Evolutionary conservation across 2,888 invertebrate species (phyloP), one percentile per base, ranked within the genome.

Genomic region (Agrochola litura): DNA sequence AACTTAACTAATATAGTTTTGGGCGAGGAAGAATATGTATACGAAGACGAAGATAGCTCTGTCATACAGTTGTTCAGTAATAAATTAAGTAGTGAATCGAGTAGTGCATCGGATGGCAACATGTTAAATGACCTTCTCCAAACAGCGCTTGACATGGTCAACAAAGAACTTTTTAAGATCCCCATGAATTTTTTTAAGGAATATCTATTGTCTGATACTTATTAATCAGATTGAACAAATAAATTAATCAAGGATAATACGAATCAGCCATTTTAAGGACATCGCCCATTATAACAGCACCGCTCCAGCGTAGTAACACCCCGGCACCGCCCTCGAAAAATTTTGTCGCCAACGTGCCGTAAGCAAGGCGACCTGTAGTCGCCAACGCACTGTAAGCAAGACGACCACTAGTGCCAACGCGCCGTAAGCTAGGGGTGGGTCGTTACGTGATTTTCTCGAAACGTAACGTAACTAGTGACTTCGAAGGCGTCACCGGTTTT

Each of bases 1-100:
- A 83, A 84, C 46, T 0, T 83, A n/a, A 81, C 84, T 12, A 41
- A 72, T 14, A 22, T 81, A 19, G 56, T n/a, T 30, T 22, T 69
- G 0, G 77, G 77, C 43, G 77, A 77, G 0, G 49, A 43, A 30
- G 19, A 60, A 43, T 16, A 66, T 25, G 19, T 52, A 43, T 16
- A 66, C 22, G 14, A 25, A 22, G 56, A 63, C 2, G 46, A 58
- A 1, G 25, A 25, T 14, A 52, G 16, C 8, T 30, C 68, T 9
- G 6, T 9, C 14, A 43, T 25, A 19, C 82, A 72, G 37, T 12
- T 82, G 43, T 74, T 82, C 58, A 63, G 0, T 16, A 64, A 25
- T 56, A 54, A 22, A 43, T 43, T 43, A 25, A 30, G 5, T 46
- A 41, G 41, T 46, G 14, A 14, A 46, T 46, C 1, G 46, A 46